phyloP scores from a whole-genome alignment of 2,797 vertebrate genomes.

The Siniperca undulata region DNA sequence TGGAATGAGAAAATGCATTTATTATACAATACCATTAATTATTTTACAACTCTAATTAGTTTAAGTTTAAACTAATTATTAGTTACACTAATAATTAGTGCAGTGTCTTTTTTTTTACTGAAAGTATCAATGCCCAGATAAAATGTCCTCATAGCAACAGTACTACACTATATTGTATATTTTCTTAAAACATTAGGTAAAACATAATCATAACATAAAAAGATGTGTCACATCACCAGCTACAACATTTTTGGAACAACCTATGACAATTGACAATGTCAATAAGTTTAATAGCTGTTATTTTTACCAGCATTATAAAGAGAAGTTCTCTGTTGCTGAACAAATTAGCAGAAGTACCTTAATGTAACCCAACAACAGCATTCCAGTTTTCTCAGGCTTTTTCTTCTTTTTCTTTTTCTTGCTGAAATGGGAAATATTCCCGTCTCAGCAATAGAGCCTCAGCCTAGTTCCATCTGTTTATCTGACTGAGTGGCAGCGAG shows the following conservation, averaged over 20 bases:
- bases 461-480: slow-evolving; percentile 62
- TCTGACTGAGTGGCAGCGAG: slow-evolving; percentile 62
- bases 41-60: background rate
- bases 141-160: background rate
- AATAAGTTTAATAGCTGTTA: background rate
- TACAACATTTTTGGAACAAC: background rate
- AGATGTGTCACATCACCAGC: background rate
- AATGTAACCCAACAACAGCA: background rate
- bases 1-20: background rate
- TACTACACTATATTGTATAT: background rate
- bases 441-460: slow-evolving; percentile 27
- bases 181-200: background rate
- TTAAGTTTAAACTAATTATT: no score
- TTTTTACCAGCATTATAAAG: background rate
- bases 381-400: slow-evolving; percentile 26
- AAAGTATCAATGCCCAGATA: background rate
- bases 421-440: slow-evolving; percentile 30
- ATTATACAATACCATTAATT: background rate
- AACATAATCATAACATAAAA: background rate
- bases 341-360: background rate
- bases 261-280: background rate
- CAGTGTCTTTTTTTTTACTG: background rate
- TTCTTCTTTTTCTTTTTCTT: slow-evolving; percentile 19
- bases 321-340: background rate
- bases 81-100: no score